These are phyloP conservation scores for Scaptomyza reducta DNA, from an alignment of 2,888 invertebrate genomes.

Conservation along the genomic window DNA sequence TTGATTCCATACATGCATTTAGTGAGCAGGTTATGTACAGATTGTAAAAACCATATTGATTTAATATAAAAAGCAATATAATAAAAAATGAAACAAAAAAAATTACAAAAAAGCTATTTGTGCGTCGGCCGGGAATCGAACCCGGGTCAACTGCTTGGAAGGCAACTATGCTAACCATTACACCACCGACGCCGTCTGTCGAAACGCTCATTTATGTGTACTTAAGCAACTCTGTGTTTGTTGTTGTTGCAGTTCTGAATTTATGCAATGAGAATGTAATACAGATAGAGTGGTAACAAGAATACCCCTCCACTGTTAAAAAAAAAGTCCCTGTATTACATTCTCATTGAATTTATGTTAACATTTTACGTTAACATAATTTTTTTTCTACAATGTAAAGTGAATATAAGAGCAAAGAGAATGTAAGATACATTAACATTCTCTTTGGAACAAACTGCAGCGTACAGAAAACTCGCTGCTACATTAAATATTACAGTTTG, in stretches of 20 bases:
- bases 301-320: too few species aligned
- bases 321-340: too few species aligned
- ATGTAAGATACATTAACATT: too few species aligned
- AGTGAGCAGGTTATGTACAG: conserved; percentile 49
- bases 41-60: conserved; percentile 23
- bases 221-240: neutral
- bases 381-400: too few species aligned
- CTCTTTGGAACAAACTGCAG: neutral
- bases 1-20: conserved; percentile 82
- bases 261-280: too few species aligned
- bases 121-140: conserved; percentile 84
- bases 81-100: neutral
- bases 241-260: conserved; percentile 1
- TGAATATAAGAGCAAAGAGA: too few species aligned
- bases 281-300: too few species aligned
- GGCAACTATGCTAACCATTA: conserved; percentile 84
- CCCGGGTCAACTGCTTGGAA: conserved; percentile 84
- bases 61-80: neutral
- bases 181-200: conserved; percentile 78
- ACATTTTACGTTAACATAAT: too few species aligned
- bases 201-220: fast-evolving
- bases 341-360: too few species aligned
- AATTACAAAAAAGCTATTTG: conserved; percentile 43
- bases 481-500: neutral
- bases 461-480: neutral